Evolutionary conservation across 2,797 vertebrate genomes (phyloP).

Genomic region (Holocentrus rufus): DNA sequence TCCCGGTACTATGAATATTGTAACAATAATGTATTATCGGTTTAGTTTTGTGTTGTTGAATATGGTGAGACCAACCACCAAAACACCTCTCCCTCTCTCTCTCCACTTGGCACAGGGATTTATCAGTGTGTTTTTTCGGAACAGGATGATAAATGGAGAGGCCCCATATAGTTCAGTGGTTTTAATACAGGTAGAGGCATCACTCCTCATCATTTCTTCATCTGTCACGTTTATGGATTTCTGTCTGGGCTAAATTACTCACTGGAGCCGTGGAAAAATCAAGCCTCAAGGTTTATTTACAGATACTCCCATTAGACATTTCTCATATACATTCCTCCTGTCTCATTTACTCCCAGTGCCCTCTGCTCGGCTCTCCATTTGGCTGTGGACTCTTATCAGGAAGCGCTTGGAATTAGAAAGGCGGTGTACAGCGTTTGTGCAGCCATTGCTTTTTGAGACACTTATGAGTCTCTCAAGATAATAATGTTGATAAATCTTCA

Average conservation of each 20-base stretch:
- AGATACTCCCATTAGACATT: constrained; percentile 62
- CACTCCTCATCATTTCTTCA: constrained; percentile 72
- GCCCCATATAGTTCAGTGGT: constrained; percentile 46
- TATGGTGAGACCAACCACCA: not conserved
- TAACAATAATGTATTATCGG: not conserved
- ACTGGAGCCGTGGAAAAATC: constrained; percentile 54
- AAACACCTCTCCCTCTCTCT: constrained; percentile 2
- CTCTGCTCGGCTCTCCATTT: constrained; percentile 40
- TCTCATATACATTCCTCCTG: constrained; percentile 63
- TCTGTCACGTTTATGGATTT: constrained; percentile 78
- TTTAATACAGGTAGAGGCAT: constrained; percentile 71
- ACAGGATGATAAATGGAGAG: constrained; percentile 52
- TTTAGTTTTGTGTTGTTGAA: not conserved
- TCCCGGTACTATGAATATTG: not conserved
- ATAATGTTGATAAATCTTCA: not conserved
- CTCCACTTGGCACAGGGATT: not conserved
- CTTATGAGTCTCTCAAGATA: not conserved
- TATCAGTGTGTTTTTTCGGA: constrained; percentile 33
- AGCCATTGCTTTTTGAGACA: not conserved
- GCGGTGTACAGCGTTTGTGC: constrained; percentile 24
- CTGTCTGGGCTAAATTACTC: constrained; percentile 69
- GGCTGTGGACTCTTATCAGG: constrained; percentile 19
- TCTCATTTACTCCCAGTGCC: constrained; percentile 50
- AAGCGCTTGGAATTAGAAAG: constrained; percentile 39
- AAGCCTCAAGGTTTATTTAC: constrained; percentile 71